phyloP scores from a whole-genome alignment of 2,797 vertebrate genomes.

The Sibirionetta formosa region DNA sequence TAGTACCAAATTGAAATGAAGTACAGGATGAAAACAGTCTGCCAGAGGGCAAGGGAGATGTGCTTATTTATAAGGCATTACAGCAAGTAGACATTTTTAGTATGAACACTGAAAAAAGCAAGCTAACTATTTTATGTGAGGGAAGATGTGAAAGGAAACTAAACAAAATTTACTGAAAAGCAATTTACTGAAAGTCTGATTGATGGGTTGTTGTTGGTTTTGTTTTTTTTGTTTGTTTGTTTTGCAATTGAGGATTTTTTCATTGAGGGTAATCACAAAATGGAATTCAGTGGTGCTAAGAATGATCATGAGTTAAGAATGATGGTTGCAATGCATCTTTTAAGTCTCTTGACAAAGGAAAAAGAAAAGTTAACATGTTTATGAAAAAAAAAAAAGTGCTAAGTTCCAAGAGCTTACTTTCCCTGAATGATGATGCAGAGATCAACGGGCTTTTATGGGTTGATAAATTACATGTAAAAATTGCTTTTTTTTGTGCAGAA shows the following conservation, averaged over 20 bases:
- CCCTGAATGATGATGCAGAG: neutral
- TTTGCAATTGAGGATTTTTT: neutral
- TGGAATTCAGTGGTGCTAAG: neutral
- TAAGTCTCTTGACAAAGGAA: neutral
- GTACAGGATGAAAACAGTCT: neutral
- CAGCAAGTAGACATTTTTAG: constrained; percentile 5
- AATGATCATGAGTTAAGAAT: neutral
- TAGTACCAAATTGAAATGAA: constrained; percentile 69
- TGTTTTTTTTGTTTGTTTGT: too few relatives aligned
- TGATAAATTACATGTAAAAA: neutral
- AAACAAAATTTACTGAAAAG: neutral
- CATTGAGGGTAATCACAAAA: rapidly evolving
- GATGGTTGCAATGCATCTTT: neutral
- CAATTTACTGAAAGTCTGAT: neutral
- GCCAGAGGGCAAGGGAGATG: neutral
- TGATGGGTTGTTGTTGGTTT: too few relatives aligned
- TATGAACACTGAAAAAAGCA: neutral
- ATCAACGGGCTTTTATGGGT: neutral
- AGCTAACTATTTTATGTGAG: neutral
- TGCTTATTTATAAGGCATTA: neutral
- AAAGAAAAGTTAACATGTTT: neutral
- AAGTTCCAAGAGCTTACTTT: neutral
- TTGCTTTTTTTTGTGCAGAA: too few relatives aligned
- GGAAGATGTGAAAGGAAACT: neutral
- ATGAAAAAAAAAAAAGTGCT: neutral